Evolutionary conservation across 2,113 vertebrate species (phyloP), one percentile per base, ranked within the genome.

Genomic region (Phasianus colchicus): DNA sequence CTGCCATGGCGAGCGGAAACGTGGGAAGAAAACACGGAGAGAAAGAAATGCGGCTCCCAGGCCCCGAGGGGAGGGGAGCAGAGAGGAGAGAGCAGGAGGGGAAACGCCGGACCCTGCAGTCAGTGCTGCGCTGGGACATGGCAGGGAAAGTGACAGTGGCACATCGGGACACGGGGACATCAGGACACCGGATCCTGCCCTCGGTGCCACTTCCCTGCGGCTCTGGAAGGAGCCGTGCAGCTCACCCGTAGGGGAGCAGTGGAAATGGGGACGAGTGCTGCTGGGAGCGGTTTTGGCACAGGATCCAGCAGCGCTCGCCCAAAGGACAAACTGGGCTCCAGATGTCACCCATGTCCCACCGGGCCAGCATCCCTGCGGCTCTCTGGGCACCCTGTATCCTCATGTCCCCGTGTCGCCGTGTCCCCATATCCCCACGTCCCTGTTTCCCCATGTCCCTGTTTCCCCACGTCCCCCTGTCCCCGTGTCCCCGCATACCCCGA

Each of bases 51-150:
- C 95, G 0, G 61, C 58, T 88, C 80, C 83, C 86, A 92, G 75
- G 90, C 10, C 1, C 81, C 6, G 54, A 64, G 66, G 48, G 91
- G 92, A 90, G 86, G 88, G 88, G 80, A 84, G 77, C 86, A 88
- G 80, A 71, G 83, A 92, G 86, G 86, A 92, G 96, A 91, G 93
- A 81, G 72, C 65, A 64, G 75, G 72, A 88, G 93, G 95, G 93
- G 86, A 95, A 90, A 86, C 88, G 88, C 88, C 88, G 84, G 78
- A 36, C 10, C 13, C 77, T 36, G 86, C 63, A 29, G 50, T 18
- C 63, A 29, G 50, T 10, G 20, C 64, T 42, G 36, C 42, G 83
- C 1, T 0, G 0, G 36, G 50, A 45, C 38, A 8, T 1, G 1
- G 40, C 1, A 29, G 4, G 14, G 15, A 6, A 9, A 38, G 45